Evolutionary conservation across 2,113 vertebrate genomes (phyloP), one percentile per base, ranked within the genome.

Genomic region (Zapus hudsonius): DNA sequence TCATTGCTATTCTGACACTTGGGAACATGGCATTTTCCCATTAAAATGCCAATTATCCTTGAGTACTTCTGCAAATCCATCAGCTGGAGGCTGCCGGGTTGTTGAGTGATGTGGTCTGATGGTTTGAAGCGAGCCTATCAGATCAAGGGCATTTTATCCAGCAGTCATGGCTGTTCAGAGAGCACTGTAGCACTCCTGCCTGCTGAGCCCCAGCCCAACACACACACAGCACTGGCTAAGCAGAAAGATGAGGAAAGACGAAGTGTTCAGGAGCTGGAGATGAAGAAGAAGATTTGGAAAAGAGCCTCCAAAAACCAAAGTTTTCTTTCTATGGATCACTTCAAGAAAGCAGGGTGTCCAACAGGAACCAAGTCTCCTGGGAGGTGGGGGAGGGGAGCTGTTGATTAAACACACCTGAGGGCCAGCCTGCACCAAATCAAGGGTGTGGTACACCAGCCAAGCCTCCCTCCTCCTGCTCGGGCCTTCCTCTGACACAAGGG

Each of bases 1-100:
- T 96, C 90, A 97, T 92, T 96, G 95, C 92, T 95, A 92, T 95
- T 91, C 96, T 95, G 94, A 97, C 96, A 94, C 88, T 86, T 94
- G 91, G 83, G 95, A 94, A 96, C 97, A 95, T 86, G 91, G 94
- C 93, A 88, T 94, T 96, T 96, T 87, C 95, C 95, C 95, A 96
- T 97, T 97, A 97, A 96, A 96, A 96, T 94, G 95, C 95, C 97
- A 97, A 97, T 97, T 96, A 97, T 93, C 93, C 94, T 90, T 72
- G 91, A 95, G 82, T 57, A 82, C 63, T 92, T 94, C 91, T 96
- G 95, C 87, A 95, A 84, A 96, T 94, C 95, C 94, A 96, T 97
- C 94, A 95, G 89, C 91, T 85, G 78, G 61, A 91, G 91, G 84
- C 94, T 94, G 87, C 86, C 0, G 61, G 89, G 52, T 93, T 84